Evolutionary conservation across 2,888 invertebrate species (phyloP), one percentile per base, ranked within the genome.

Genomic region (Panzeria rudis): DNA sequence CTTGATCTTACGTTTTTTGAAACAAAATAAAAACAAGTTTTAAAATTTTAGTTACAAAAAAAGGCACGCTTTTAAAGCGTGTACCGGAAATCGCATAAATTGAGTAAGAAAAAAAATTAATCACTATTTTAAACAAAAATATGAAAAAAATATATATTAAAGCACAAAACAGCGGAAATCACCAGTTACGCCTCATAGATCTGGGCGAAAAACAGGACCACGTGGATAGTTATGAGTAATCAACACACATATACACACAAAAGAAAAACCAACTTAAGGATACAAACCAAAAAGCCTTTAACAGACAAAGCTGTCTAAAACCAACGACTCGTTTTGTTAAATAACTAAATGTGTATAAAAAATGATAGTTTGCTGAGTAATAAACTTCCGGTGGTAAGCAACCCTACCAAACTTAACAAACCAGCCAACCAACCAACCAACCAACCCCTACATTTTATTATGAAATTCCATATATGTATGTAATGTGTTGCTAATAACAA

Each of bases 311-410:
- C 52, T 76, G 38, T 64, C 54, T 61, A 54, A 50, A 64, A 35
- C 78, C 82, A 71, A 66, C 41, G 64, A 75, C 56, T 73, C 15
- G 44, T 64, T 64, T 64, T 17, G 9, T 29, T 25, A 8, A 69
- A 69, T 35, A 32, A 76, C 15, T 41, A 15, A 35, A 79, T 5
- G 29, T 15, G 50, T 71, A 64, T 66, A 77, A 64, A 72, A 81
- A 66, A 79, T 82, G 69, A 85, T 85, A 85, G 82, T 85, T 82
- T 85, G 78, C 85, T 85, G 82, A 82, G 85, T 79, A 85, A 85
- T 78, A 85, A 82, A 85, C 83, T 83, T 83, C 83, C 83, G 83
- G 83, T 83, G 73, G 78, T 69, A 61, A 78, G 64, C 61, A 81
- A 78, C 73, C 69, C 77, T 84, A 84, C 68, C 64, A 59, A 64